Conservation (phyloP, 1,140 invertebrate species). For the Gonatopus flavifemur region DNA sequence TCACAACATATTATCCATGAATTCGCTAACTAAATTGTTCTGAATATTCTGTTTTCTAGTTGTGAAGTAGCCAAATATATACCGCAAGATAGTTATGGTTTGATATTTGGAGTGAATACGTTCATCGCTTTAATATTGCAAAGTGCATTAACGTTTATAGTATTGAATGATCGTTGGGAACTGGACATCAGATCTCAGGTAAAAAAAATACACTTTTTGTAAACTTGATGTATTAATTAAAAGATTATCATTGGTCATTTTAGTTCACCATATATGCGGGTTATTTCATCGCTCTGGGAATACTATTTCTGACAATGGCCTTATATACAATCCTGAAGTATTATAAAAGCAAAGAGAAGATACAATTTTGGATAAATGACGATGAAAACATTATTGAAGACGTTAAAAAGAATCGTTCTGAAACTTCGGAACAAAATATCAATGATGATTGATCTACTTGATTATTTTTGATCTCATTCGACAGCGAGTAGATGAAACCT, state of each 20-base stretch:
- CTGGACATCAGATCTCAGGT: conserved; percentile 57
- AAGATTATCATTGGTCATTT: no score
- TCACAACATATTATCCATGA: no score
- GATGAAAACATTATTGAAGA: no score
- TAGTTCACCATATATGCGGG: conserved; percentile 67
- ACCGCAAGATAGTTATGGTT: conserved; percentile 79
- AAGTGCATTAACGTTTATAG: conserved; percentile 73
- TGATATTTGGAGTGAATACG: conserved; percentile 90
- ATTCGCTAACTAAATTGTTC: no score
- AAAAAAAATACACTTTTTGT: conserved; percentile 27
- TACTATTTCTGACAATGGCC: conserved; percentile 54
- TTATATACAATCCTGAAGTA: conserved; percentile 33
- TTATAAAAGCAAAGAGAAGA: conserved; percentile 20
- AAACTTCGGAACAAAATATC: no score
- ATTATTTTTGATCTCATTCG: no score
- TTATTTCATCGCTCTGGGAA: conserved; percentile 62
- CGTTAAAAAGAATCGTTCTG: no score
- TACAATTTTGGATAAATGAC: conserved; percentile 25
- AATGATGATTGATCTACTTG: no score
- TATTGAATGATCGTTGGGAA: conserved; percentile 57
- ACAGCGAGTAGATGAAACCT: no score
- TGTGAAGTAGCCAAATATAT: conserved; percentile 82
- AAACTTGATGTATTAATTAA: no score
- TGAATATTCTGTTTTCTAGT: conserved; percentile 65
- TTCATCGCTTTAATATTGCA: conserved; percentile 79